phyloP scores from a whole-genome alignment of 1,140 invertebrate genomes.

The Lasioglossum albipes region DNA sequence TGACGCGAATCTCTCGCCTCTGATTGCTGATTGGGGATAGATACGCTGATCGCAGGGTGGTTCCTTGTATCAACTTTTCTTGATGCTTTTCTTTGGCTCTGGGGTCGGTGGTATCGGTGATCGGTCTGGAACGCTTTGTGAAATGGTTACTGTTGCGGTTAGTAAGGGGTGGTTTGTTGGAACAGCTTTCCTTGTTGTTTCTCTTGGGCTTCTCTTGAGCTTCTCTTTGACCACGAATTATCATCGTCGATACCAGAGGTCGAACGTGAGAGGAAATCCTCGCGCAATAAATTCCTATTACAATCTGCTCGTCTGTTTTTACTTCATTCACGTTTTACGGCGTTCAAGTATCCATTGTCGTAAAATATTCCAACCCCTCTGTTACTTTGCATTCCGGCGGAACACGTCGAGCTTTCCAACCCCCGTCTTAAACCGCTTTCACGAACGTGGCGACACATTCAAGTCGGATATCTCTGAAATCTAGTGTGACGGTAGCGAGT shows the following conservation, averaged over 20 bases:
- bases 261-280: neutral
- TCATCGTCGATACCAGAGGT: too few relatives aligned
- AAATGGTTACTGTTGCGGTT: too few relatives aligned
- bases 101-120: too few relatives aligned
- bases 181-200: too few relatives aligned
- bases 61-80: too few relatives aligned
- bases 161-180: too few relatives aligned
- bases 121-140: too few relatives aligned
- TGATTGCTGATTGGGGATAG: neutral
- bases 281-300: slow-evolving; percentile 8
- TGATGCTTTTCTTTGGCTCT: too few relatives aligned
- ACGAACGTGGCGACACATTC: neutral
- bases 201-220: neutral
- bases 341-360: slow-evolving; percentile 23
- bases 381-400: slow-evolving; percentile 2
- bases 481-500: neutral
- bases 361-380: slow-evolving; percentile 19
- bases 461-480: neutral
- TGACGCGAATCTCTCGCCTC: neutral
- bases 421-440: slow-evolving; percentile 4
- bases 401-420: slow-evolving; percentile 4
- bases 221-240: neutral
- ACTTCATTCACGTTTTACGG: slow-evolving; percentile 13
- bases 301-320: slow-evolving; percentile 16
- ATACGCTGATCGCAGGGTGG: neutral